Conservation (phyloP, 2,888 invertebrate genomes). For the Ophion slaviceki region DNA sequence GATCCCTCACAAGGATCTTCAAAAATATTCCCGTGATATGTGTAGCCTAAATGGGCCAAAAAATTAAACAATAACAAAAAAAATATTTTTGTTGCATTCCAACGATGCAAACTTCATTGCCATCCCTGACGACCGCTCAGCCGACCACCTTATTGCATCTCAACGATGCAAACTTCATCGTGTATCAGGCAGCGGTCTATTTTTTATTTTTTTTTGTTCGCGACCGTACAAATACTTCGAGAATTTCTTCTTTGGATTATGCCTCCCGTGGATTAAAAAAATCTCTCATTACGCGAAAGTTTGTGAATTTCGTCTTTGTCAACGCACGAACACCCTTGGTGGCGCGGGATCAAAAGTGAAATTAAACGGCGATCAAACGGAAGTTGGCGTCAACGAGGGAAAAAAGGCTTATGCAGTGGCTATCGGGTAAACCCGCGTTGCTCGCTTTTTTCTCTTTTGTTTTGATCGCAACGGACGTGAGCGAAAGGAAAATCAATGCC, state of each 20-base stretch:
- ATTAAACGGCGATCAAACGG: neutral
- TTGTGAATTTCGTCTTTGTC: neutral
- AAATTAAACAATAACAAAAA: no score
- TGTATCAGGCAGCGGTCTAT: neutral
- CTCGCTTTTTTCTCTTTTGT: conserved; percentile 6
- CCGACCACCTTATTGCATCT: no score
- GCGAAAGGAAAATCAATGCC: conserved; percentile 37
- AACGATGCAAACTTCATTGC: no score
- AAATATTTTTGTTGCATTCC: no score
- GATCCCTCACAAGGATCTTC: no score
- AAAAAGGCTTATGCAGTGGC: conserved; percentile 27
- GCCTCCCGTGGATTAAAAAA: neutral
- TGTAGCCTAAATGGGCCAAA: no score
- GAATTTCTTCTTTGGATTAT: neutral
- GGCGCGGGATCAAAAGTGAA: neutral
- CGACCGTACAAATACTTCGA: neutral
- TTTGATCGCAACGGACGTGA: conserved; percentile 27
- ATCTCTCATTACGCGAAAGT: neutral
- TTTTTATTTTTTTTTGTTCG: neutral
- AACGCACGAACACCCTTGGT: neutral
- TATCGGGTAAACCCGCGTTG: conserved; percentile 13
- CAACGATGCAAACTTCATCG: neutral
- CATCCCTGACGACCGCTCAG: no score
- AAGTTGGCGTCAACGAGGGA: conserved; percentile 17
- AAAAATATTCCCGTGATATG: no score